Evolutionary conservation across 2,113 vertebrate species (phyloP).

Genomic region (Paradoxurus hermaphroditus): DNA sequence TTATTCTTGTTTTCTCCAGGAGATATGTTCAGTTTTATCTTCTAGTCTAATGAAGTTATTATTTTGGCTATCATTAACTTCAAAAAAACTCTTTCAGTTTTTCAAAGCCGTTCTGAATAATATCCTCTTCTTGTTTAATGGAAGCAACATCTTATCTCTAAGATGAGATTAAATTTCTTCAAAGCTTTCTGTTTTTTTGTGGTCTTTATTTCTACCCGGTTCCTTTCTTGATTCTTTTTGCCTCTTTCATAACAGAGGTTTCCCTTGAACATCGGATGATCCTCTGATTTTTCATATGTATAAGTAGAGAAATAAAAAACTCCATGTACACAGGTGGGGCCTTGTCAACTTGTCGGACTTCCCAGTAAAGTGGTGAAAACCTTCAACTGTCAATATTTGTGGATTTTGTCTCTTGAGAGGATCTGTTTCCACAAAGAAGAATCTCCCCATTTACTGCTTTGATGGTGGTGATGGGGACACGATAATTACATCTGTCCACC

Average conservation of each 20-base stretch:
- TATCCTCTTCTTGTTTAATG: constrained; percentile 7
- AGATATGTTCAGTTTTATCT: not conserved
- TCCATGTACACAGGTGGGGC: not conserved
- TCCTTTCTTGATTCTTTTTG: not conserved
- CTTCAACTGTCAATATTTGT: not conserved
- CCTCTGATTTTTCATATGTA: not conserved
- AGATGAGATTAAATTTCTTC: not conserved
- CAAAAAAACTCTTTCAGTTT: not conserved
- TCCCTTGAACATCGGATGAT: not conserved
- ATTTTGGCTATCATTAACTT: constrained; percentile 15
- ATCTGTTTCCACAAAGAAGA: not conserved
- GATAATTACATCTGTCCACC: not conserved
- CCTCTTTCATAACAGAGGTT: not conserved
- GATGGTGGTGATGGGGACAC: not conserved
- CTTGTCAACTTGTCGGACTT: not conserved
- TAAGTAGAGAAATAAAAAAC: not conserved
- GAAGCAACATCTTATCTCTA: not conserved
- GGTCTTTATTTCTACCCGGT: not conserved
- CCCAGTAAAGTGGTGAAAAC: not conserved
- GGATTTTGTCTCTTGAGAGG: not conserved
- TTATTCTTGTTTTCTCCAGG: not conserved
- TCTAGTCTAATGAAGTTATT: constrained; percentile 1
- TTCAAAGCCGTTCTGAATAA: constrained; percentile 5
- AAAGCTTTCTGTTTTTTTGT: not conserved
- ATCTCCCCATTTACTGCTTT: not conserved